phyloP scores from a whole-genome alignment of 2,113 vertebrate genomes.

The Datnioides undecimradiatus region DNA sequence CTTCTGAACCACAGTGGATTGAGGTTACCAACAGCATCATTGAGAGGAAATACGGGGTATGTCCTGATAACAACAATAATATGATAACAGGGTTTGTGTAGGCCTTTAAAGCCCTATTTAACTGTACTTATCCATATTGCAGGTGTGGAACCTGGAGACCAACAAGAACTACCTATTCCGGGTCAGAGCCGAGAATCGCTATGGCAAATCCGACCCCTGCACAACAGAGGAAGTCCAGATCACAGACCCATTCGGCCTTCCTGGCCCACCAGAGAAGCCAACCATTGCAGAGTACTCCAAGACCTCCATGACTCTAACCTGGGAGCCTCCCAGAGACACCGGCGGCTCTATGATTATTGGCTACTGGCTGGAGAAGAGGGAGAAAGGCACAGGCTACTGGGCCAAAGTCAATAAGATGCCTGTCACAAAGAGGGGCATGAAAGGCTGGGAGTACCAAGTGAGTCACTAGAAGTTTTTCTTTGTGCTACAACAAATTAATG shows the following conservation, averaged over 20 bases:
- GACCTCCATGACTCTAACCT: constrained; percentile 92
- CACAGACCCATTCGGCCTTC: constrained; percentile 93
- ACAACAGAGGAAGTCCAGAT: constrained; percentile 91
- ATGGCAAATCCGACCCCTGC: constrained; percentile 94
- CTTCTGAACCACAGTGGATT: constrained; percentile 90
- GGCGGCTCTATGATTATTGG: constrained; percentile 93
- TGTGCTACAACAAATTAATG: not conserved
- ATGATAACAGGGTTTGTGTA: not conserved
- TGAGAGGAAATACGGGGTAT: constrained; percentile 92
- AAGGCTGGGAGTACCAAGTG: constrained; percentile 92
- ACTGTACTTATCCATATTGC: constrained; percentile 17
- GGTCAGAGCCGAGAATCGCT: constrained; percentile 93
- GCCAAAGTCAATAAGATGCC: constrained; percentile 92
- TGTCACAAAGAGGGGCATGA: constrained; percentile 90
- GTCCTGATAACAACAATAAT: not conserved
- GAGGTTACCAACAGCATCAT: constrained; percentile 90
- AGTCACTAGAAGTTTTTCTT: constrained; percentile 26
- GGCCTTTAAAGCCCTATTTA: not conserved
- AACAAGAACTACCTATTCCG: constrained; percentile 93
- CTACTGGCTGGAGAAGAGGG: constrained; percentile 98
- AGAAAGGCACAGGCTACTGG: constrained; percentile 93
- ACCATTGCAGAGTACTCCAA: constrained; percentile 89
- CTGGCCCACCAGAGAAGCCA: constrained; percentile 95
- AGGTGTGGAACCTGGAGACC: constrained; percentile 94
- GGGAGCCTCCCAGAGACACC: constrained; percentile 92